A percentile compares a stretch with the other conserved stretches of the same genome.
Conservation (phyloP, 2,797 vertebrate species). For the Eurystomus glaucurus region DNA sequence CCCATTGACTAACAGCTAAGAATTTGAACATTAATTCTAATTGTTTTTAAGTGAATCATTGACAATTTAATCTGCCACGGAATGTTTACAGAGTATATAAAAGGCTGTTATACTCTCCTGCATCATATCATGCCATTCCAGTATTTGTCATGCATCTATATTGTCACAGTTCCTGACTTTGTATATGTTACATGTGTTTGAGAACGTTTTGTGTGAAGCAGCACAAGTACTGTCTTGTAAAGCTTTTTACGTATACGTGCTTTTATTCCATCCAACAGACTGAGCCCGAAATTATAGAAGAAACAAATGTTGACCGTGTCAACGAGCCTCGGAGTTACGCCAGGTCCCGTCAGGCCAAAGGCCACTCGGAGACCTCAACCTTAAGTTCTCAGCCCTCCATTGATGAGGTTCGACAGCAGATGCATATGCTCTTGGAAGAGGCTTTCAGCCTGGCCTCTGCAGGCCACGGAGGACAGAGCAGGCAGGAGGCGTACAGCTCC, state of each 20-base stretch:
- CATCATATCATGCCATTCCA: neutral
- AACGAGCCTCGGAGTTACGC: constrained; percentile 86
- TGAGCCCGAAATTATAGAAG: constrained; percentile 96
- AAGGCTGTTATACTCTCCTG: neutral
- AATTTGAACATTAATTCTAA: neutral
- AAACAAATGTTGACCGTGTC: constrained; percentile 95
- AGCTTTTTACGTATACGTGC: neutral
- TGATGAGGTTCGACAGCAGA: constrained; percentile 97
- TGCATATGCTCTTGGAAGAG: constrained; percentile 98
- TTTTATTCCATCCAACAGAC: constrained; percentile 85
- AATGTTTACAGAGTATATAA: neutral
- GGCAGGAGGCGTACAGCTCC: constrained; percentile 89
- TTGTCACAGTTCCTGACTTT: neutral
- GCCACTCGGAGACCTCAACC: constrained; percentile 97
- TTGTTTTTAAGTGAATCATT: neutral
- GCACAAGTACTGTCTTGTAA: neutral
- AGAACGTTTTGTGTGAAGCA: neutral
- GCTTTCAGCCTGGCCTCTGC: constrained; percentile 97
- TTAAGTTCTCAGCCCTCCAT: constrained; percentile 99
- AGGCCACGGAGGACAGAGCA: constrained; percentile 90
- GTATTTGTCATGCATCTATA: fast-evolving
- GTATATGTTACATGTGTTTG: neutral
- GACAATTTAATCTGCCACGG: neutral
- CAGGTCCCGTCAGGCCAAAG: constrained; percentile 91
- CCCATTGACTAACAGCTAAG: neutral